These are phyloP conservation scores for Acrossocheilus wenchowensis DNA, from an alignment of 2,797 vertebrate genomes.

Conservation along the genomic window DNA sequence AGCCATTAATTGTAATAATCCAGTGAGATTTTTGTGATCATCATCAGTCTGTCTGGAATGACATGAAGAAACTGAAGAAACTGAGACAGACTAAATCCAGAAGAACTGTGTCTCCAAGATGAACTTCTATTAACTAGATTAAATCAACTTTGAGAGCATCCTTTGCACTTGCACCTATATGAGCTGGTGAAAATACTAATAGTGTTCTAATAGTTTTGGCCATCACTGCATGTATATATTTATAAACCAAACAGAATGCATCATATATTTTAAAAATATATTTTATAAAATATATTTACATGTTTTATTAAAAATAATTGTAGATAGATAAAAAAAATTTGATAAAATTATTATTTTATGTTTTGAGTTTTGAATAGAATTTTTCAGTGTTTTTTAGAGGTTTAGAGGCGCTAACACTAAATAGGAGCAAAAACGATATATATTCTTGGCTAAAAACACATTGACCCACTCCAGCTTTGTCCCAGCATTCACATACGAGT, in stretches of 20 bases:
- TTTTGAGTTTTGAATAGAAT: not conserved
- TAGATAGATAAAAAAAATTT: not conserved
- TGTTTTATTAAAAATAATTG: not conserved
- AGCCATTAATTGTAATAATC: no score
- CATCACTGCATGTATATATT: not conserved
- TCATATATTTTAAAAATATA: not conserved
- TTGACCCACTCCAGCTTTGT: not conserved
- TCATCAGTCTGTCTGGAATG: no score
- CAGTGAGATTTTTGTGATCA: no score
- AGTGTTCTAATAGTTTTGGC: no score
- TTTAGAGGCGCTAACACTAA: not conserved
- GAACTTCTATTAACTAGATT: no score
- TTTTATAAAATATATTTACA: not conserved
- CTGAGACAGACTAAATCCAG: no score
- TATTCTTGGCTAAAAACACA: not conserved
- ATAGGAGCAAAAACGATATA: not conserved
- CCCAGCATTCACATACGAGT: not conserved
- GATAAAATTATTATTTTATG: no score
- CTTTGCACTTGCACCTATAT: no score
- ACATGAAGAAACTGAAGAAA: no score
- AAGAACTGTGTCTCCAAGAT: no score
- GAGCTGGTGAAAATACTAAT: no score
- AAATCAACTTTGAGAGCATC: no score
- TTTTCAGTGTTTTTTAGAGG: not conserved
- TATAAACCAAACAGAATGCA: not conserved